phyloP scores from a whole-genome alignment of 2,113 vertebrate species.

The Mugil cephalus region DNA sequence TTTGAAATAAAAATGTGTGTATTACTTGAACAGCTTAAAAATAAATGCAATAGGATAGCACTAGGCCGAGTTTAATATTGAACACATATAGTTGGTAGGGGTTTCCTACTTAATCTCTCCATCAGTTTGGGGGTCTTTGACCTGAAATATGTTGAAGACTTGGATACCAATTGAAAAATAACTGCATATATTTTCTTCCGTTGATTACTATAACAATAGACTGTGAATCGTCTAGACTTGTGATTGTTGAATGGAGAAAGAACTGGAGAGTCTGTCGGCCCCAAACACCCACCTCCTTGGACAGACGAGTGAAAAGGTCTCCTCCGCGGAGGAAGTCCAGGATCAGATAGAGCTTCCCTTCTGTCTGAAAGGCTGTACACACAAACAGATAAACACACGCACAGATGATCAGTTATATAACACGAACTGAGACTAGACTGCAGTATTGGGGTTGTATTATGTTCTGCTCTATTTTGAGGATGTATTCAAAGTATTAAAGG shows the following conservation, averaged over 20 bases:
- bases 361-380: constrained; percentile 94
- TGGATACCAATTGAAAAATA: background rate
- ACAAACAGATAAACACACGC: constrained; percentile 47
- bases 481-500: constrained; percentile 4
- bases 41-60: too few species aligned
- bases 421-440: background rate
- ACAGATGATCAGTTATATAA: constrained; percentile 17
- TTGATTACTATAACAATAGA: constrained; percentile 7
- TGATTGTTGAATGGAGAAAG: background rate
- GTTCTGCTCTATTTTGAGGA: constrained; percentile 16
- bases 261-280: background rate
- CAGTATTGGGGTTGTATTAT: background rate
- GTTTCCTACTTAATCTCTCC: too few species aligned
- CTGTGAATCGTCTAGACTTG: constrained; percentile 6
- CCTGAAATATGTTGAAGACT: too few species aligned
- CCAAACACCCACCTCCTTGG: constrained; percentile 90
- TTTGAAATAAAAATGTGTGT: too few species aligned
- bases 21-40: too few species aligned
- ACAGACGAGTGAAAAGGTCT: constrained; percentile 96
- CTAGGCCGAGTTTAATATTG: too few species aligned
- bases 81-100: too few species aligned
- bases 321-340: constrained; percentile 96
- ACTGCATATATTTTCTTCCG: background rate
- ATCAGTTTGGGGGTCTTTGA: too few species aligned
- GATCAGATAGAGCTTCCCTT: constrained; percentile 97